These are phyloP conservation scores for Chaetorhynchus papuensis DNA, from an alignment of 2,113 vertebrate genomes.

Conservation along the genomic window DNA sequence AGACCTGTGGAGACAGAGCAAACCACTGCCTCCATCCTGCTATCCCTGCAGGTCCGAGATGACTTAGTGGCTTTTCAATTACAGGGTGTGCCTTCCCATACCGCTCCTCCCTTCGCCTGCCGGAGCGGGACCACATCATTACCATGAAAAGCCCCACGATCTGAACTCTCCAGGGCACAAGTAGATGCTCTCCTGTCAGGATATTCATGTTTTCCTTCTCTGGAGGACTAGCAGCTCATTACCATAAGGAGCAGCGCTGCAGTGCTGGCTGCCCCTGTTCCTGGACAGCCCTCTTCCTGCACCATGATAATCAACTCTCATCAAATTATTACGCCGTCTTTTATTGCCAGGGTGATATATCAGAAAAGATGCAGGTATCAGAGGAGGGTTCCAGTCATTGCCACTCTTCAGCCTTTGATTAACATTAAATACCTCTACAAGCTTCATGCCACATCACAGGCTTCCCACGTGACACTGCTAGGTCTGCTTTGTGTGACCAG, in stretches of 20 bases:
- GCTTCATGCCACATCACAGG: neutral
- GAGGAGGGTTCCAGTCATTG: neutral
- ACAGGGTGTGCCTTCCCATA: neutral
- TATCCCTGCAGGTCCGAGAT: neutral
- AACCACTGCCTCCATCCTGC: conserved; percentile 32
- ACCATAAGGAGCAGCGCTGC: neutral
- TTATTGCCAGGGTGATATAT: neutral
- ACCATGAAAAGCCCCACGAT: neutral
- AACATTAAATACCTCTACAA: neutral
- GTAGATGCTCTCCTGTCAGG: conserved; percentile 18
- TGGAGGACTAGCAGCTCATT: neutral
- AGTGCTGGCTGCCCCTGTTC: neutral
- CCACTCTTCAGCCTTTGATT: neutral
- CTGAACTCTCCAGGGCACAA: conserved; percentile 12
- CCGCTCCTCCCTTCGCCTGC: neutral
- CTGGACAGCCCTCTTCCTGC: neutral
- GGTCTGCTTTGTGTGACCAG: neutral
- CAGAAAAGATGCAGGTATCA: neutral
- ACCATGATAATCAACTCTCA: neutral
- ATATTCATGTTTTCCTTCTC: conserved; percentile 9
- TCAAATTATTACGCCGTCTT: neutral
- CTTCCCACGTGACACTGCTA: fast-evolving
- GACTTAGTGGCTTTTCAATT: conserved; percentile 41
- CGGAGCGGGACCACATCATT: neutral
- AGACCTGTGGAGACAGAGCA: neutral